Evolutionary conservation across 2,797 vertebrate species (phyloP).

Genomic region (Graptemys geographica): DNA sequence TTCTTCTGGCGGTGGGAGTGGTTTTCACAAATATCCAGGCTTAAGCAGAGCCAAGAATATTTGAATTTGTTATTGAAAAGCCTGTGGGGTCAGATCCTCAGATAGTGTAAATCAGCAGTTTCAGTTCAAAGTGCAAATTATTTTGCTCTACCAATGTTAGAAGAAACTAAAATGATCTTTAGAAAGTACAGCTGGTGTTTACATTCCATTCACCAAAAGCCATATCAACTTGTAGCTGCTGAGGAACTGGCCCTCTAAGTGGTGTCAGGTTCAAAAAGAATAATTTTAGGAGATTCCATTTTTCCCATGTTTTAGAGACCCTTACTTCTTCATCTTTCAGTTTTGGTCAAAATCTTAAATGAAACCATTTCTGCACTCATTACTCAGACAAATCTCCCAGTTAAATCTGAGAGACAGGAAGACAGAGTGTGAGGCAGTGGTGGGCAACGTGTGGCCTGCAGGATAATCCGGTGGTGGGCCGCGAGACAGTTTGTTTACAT

Average conservation of each 20-base stretch:
- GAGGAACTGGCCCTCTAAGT: background rate
- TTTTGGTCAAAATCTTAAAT: background rate
- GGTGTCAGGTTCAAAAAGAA: background rate
- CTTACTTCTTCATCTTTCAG: background rate
- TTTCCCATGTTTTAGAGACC: background rate
- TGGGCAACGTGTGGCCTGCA: too few species aligned
- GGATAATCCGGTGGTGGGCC: too few species aligned
- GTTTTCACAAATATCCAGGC: background rate
- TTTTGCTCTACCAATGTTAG: background rate
- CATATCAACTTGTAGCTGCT: too few species aligned
- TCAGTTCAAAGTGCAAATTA: rapidly evolving
- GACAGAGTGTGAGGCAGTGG: background rate
- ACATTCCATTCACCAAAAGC: background rate
- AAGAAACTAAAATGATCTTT: background rate
- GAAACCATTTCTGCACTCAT: background rate
- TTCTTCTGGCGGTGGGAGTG: background rate
- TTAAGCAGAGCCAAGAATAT: background rate
- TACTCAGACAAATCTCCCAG: background rate
- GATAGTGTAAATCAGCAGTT: background rate
- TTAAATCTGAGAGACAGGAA: background rate
- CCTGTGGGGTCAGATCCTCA: background rate
- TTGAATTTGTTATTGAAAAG: background rate
- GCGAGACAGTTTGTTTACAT: too few species aligned
- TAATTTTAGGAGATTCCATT: background rate
- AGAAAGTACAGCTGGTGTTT: background rate